These are phyloP conservation scores for Epinotia demarniana DNA, from an alignment of 2,888 invertebrate species.

Conservation along the genomic window DNA sequence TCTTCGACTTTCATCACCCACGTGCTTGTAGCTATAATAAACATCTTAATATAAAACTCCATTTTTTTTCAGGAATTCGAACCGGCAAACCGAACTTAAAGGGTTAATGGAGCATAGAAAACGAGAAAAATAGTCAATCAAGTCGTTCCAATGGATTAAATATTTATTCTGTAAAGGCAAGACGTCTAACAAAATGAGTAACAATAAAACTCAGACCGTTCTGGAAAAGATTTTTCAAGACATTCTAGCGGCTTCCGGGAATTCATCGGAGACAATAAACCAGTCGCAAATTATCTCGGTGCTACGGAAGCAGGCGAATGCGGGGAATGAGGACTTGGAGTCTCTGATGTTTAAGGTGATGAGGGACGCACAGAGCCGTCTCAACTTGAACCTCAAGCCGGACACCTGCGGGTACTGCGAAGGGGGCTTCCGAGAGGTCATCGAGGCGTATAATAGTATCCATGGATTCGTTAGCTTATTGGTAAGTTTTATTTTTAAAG, in stretches of 20 bases:
- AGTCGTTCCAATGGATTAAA: background rate
- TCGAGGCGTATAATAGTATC: slow-evolving; percentile 87
- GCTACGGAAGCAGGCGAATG: slow-evolving; percentile 68
- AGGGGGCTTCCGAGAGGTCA: slow-evolving; percentile 84
- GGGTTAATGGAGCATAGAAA: background rate
- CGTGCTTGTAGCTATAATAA: background rate
- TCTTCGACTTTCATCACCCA: background rate
- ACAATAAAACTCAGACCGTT: slow-evolving; percentile 69
- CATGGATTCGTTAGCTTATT: slow-evolving; percentile 93
- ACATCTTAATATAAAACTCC: background rate
- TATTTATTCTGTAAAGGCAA: slow-evolving; percentile 18
- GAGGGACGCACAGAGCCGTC: slow-evolving; percentile 67
- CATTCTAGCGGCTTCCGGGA: slow-evolving; percentile 76
- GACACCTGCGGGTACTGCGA: slow-evolving; percentile 84
- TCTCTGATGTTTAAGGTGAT: slow-evolving; percentile 70
- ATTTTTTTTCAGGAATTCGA: background rate
- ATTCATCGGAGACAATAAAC: slow-evolving; percentile 70
- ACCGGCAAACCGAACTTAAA: background rate
- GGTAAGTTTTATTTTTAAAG: slow-evolving; percentile 83
- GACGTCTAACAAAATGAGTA: slow-evolving; percentile 64
- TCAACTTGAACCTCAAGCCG: slow-evolving; percentile 65
- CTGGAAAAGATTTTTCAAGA: slow-evolving; percentile 78
- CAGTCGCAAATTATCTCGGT: slow-evolving; percentile 73
- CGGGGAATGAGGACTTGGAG: slow-evolving; percentile 65
- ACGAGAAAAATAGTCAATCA: slow-evolving; percentile 3